These are phyloP conservation scores for Drosophila pseudotakahashii DNA, from an alignment of 2,888 invertebrate species.

Conservation along the genomic window DNA sequence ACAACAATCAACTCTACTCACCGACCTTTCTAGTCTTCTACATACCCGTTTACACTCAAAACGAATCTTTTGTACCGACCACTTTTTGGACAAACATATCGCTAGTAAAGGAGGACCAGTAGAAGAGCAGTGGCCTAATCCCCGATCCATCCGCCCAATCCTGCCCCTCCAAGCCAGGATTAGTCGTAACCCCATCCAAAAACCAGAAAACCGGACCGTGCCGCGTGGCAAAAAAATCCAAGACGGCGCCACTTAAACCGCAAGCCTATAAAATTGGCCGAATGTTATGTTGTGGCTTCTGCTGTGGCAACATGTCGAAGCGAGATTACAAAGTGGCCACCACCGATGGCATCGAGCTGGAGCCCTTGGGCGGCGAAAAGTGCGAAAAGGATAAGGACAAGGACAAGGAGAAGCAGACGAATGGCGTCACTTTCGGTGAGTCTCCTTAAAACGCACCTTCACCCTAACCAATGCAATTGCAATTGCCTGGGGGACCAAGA, in stretches of 20 bases:
- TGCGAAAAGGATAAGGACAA: constrained; percentile 81
- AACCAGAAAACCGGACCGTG: constrained; percentile 11
- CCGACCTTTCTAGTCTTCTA: constrained; percentile 63
- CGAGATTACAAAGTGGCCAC: constrained; percentile 84
- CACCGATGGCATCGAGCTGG: constrained; percentile 83
- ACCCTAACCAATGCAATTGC: constrained; percentile 29
- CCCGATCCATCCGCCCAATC: constrained; percentile 16
- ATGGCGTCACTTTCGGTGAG: constrained; percentile 84
- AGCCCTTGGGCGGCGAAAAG: constrained; percentile 83
- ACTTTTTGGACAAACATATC: constrained; percentile 47
- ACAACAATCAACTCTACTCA: constrained; percentile 61
- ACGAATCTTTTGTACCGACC: constrained; percentile 44
- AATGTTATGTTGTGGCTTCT: constrained; percentile 84
- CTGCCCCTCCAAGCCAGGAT: constrained; percentile 5
- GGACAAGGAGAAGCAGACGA: constrained; percentile 82
- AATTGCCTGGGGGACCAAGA: constrained; percentile 22
- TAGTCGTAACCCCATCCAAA: background rate
- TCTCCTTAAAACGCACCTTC: constrained; percentile 25
- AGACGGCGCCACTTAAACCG: constrained; percentile 72
- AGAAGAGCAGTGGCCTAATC: background rate
- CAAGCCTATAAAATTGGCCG: constrained; percentile 78
- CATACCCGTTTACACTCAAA: constrained; percentile 18
- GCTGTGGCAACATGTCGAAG: constrained; percentile 84
- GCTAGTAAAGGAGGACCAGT: background rate
- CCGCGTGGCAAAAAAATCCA: constrained; percentile 41